These are phyloP conservation scores for Scrobipalpa atriplicella DNA, from an alignment of 2,888 invertebrate genomes.

Conservation along the genomic window DNA sequence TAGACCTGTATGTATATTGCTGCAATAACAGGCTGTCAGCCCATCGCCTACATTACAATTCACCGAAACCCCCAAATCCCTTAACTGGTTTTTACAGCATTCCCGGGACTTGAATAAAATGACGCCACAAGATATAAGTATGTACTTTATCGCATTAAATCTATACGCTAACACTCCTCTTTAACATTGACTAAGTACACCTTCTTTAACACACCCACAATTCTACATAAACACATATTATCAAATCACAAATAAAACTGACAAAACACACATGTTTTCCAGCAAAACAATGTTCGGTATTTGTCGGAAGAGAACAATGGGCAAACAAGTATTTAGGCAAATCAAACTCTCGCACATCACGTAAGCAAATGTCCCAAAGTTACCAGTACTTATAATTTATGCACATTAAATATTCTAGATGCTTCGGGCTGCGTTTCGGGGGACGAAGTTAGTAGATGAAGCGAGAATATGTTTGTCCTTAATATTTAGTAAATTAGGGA, in stretches of 20 bases:
- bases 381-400: constrained; percentile 42
- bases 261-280: constrained; percentile 12
- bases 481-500: no score
- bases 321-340: constrained; percentile 42
- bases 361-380: constrained; percentile 42
- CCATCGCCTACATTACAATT: no score
- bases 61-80: no score
- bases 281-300: constrained; percentile 28
- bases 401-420: constrained; percentile 46
- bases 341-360: constrained; percentile 41
- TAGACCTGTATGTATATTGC: no score
- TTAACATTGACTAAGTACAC: no score
- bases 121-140: no score
- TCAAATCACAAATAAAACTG: neutral
- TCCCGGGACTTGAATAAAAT: no score
- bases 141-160: no score
- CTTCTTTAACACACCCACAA: no score
- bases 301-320: constrained; percentile 39
- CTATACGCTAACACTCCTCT: no score
- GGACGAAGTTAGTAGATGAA: constrained; percentile 1
- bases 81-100: no score
- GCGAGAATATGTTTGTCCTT: neutral
- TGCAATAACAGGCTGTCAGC: no score
- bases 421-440: constrained; percentile 33
- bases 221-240: neutral